These are phyloP conservation scores for Condylura cristata DNA, from an alignment of 2,113 vertebrate genomes.

Conservation along the genomic window DNA sequence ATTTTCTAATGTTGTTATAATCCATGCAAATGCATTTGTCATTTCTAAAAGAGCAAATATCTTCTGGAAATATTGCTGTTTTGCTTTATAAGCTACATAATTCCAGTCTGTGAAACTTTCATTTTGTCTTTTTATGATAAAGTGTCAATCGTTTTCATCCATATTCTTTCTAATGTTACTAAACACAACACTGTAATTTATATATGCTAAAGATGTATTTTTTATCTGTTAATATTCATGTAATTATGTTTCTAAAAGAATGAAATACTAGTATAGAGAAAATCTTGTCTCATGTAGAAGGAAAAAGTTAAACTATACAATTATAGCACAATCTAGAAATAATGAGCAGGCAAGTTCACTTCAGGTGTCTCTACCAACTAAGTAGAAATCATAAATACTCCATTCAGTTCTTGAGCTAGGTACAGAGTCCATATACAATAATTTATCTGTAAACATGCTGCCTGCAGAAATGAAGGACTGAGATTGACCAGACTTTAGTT, in stretches of 20 bases:
- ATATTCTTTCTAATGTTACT: neutral
- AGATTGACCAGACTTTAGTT: neutral
- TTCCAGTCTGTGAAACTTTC: neutral
- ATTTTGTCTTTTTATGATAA: neutral
- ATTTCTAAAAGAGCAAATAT: neutral
- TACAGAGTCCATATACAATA: neutral
- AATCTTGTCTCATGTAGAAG: neutral
- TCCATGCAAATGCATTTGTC: neutral
- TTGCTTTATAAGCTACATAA: neutral
- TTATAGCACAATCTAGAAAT: neutral
- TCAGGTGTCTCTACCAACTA: neutral
- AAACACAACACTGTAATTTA: neutral
- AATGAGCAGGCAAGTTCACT: neutral
- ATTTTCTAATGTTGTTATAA: neutral
- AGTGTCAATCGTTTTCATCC: neutral
- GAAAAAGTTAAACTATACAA: neutral
- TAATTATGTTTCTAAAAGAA: slow-evolving; percentile 30
- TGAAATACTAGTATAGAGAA: neutral
- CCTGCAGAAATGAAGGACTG: neutral
- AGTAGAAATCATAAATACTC: neutral
- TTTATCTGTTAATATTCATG: neutral
- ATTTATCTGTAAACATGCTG: neutral
- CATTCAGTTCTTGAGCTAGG: neutral
- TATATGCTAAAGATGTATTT: neutral
- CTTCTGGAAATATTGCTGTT: neutral